phyloP scores from a whole-genome alignment of 2,888 invertebrate genomes.

The Eueremaeus valkanovi region DNA sequence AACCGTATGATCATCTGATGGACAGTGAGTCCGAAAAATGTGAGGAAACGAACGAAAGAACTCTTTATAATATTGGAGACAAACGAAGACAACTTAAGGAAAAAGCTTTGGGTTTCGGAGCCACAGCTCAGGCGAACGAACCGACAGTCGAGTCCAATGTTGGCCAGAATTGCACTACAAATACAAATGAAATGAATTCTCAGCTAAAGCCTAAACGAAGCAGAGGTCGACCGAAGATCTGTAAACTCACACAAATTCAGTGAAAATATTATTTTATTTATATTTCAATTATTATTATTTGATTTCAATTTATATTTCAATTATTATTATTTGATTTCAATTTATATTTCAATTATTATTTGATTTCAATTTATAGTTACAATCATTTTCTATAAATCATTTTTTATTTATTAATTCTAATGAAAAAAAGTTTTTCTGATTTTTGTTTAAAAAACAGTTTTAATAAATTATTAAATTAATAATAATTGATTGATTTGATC shows the following conservation, averaged over 20 bases:
- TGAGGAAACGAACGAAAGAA: not conserved
- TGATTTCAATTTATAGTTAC: no score
- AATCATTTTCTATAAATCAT: no score
- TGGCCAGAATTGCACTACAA: not conserved
- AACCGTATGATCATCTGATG: not conserved
- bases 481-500: no score
- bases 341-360: no score
- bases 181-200: not conserved
- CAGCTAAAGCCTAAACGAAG: not conserved
- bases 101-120: not conserved
- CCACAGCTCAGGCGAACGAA: not conserved
- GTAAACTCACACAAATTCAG: not conserved
- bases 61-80: not conserved
- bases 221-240: conserved; percentile 11
- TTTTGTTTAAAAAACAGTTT: no score
- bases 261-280: no score
- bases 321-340: no score
- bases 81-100: not conserved
- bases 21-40: not conserved
- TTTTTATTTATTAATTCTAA: no score
- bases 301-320: no score
- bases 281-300: no score
- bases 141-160: not conserved
- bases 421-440: no score
- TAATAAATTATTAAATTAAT: no score